phyloP scores from a whole-genome alignment of 2,888 invertebrate species.

The Phymatocera aterrima region DNA sequence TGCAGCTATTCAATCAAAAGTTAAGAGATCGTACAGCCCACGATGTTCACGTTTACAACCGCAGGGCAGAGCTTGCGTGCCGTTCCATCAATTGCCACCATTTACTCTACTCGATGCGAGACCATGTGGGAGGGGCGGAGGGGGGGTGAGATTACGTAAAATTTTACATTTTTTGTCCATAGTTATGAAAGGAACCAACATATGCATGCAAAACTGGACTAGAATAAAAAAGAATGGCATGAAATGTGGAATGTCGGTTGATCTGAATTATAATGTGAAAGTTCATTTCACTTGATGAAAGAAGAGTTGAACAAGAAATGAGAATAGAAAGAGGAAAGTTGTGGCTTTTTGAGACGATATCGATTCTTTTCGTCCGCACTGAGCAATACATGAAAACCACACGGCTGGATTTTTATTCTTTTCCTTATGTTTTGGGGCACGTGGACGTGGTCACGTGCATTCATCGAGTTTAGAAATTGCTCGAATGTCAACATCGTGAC shows the following conservation, averaged over 20 bases:
- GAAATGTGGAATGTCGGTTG: too few species aligned
- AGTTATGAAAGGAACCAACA: too few species aligned
- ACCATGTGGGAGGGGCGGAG: background rate
- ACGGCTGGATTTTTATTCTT: background rate
- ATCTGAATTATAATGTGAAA: too few species aligned
- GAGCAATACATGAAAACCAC: background rate
- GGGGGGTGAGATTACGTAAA: too few species aligned
- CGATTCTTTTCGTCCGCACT: too few species aligned
- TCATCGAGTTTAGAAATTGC: background rate
- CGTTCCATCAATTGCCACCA: background rate
- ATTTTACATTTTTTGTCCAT: background rate
- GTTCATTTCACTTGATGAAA: too few species aligned
- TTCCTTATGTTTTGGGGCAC: background rate
- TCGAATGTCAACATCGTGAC: conserved; percentile 27
- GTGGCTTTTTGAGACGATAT: too few species aligned
- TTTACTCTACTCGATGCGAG: background rate
- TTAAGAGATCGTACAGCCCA: conserved; percentile 16
- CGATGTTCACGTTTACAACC: conserved; percentile 19
- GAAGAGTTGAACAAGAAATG: too few species aligned
- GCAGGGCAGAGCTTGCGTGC: background rate
- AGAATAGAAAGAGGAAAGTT: too few species aligned
- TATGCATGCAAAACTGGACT: too few species aligned
- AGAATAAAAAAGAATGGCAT: too few species aligned
- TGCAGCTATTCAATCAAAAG: conserved; percentile 44
- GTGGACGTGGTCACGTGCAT: conserved; percentile 15